phyloP scores from a whole-genome alignment of 2,888 invertebrate species.

The Xestia xanthographa region DNA sequence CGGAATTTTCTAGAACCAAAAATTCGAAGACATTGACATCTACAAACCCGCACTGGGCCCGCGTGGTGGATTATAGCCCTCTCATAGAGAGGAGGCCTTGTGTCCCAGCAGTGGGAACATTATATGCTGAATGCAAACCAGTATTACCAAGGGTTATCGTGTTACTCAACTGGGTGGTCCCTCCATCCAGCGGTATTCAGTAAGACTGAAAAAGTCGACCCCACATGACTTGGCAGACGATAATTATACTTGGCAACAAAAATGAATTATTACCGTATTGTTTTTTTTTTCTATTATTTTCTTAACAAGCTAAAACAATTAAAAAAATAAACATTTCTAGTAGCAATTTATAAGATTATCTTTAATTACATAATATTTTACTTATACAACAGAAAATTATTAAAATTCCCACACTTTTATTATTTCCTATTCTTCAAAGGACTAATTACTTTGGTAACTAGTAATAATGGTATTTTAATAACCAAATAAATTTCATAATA shows the following conservation, averaged over 20 bases:
- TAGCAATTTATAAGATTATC: constrained; percentile 20
- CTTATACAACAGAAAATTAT: not conserved
- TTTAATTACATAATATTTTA: constrained; percentile 3
- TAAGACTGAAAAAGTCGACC: not conserved
- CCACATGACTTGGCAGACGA: too few species aligned
- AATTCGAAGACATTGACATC: too few species aligned
- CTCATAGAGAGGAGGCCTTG: too few species aligned
- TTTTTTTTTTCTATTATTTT: not conserved
- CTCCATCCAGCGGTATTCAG: not conserved
- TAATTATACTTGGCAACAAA: not conserved
- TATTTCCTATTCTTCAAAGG: constrained; percentile 12
- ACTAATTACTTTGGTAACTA: not conserved
- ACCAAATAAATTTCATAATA: too few species aligned
- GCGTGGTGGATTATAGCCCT: too few species aligned
- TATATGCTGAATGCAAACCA: too few species aligned
- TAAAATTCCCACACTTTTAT: constrained; percentile 11
- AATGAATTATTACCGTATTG: not conserved
- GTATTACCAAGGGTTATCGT: not conserved
- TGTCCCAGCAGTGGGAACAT: too few species aligned
- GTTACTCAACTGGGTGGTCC: not conserved
- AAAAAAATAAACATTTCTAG: not conserved
- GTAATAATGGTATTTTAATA: not conserved
- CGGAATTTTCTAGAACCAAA: too few species aligned
- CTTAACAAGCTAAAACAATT: not conserved
- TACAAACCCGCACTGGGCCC: too few species aligned